Percentiles rank a stretch among this genome's conserved stretches.
Evolutionary conservation across 1,140 invertebrate species (phyloP).

Genomic region (Olivierus martensii): DNA sequence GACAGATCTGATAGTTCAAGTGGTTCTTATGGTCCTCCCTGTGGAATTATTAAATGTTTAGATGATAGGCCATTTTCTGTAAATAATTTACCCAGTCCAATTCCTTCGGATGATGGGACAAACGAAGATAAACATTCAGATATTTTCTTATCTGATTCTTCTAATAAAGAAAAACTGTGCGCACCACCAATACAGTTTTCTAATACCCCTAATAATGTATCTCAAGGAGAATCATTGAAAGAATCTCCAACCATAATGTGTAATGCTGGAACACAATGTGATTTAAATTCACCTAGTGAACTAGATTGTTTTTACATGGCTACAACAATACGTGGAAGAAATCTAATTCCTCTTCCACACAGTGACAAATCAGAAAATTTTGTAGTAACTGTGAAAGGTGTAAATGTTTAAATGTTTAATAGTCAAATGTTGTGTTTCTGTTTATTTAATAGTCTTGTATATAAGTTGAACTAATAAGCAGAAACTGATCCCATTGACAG

Average conservation of each 20-base stretch:
- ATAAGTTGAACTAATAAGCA: too few relatives aligned
- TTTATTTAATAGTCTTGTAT: too few relatives aligned
- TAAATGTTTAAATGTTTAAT: constrained; percentile 7
- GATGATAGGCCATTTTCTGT: neutral
- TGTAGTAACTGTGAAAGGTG: constrained; percentile 17
- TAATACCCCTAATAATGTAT: neutral
- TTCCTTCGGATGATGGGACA: too few relatives aligned
- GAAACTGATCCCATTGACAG: too few relatives aligned
- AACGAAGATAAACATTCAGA: too few relatives aligned
- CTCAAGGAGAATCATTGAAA: neutral
- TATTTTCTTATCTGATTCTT: too few relatives aligned
- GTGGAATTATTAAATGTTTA: neutral
- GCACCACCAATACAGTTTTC: too few relatives aligned
- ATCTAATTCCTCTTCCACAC: constrained; percentile 4
- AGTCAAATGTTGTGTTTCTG: too few relatives aligned
- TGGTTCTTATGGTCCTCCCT: neutral
- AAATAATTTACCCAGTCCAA: neutral
- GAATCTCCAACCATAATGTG: neutral
- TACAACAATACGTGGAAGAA: constrained; percentile 1
- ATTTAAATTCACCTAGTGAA: too few relatives aligned
- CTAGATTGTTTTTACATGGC: neutral
- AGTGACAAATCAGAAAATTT: constrained; percentile 10
- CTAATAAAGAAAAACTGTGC: too few relatives aligned
- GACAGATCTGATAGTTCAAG: neutral
- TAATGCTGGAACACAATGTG: neutral